These are phyloP conservation scores for Sminthurinus aureus DNA, from an alignment of 2,888 invertebrate genomes.

Conservation along the genomic window DNA sequence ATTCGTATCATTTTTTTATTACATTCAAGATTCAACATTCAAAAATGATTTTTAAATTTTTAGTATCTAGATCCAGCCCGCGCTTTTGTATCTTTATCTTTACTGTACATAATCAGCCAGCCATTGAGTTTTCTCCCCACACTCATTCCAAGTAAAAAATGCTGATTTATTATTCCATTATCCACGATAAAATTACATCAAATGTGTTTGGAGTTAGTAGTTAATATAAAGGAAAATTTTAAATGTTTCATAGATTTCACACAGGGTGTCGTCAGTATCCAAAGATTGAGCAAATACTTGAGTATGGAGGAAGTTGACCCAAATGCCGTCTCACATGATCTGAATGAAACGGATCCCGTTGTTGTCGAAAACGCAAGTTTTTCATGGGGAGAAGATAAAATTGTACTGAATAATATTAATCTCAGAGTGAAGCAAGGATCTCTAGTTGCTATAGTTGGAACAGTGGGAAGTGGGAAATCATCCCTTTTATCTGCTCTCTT, in stretches of 20 bases:
- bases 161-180: too few species aligned
- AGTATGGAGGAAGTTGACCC: constrained; percentile 89
- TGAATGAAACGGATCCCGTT: constrained; percentile 69
- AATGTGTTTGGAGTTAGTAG: constrained; percentile 70
- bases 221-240: too few species aligned
- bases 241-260: not conserved
- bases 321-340: constrained; percentile 77
- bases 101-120: too few species aligned
- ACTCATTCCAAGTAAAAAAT: too few species aligned
- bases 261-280: constrained; percentile 87
- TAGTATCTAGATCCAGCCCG: too few species aligned
- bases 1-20: too few species aligned
- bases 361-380: constrained; percentile 86
- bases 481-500: constrained; percentile 64
- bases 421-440: constrained; percentile 72
- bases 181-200: too few species aligned
- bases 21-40: too few species aligned
- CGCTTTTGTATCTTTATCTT: too few species aligned
- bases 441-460: constrained; percentile 79
- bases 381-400: constrained; percentile 75
- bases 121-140: too few species aligned
- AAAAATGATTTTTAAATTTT: too few species aligned
- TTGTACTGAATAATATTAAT: constrained; percentile 78
- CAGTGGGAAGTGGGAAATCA: constrained; percentile 88
- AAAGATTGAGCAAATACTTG: constrained; percentile 90